Evolutionary conservation across 2,113 vertebrate species (phyloP).

Genomic region (Caranx melampygus): DNA sequence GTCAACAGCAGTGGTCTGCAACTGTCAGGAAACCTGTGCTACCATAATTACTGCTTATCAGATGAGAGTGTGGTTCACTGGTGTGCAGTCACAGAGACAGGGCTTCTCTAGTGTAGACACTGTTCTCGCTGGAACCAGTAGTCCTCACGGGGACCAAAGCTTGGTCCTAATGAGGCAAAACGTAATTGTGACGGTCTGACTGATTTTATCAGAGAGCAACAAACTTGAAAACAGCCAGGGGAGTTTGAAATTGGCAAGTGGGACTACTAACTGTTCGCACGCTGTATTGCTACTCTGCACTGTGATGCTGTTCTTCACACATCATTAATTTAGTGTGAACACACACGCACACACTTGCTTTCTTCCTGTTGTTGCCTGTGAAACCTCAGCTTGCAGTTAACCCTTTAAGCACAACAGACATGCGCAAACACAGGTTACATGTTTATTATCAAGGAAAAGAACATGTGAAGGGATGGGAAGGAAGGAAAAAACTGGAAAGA

Average conservation of each 20-base stretch:
- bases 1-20: not conserved
- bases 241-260: too few relatives aligned
- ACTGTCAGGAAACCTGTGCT: not conserved
- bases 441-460: slow-evolving; percentile 4
- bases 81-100: too few relatives aligned
- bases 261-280: too few relatives aligned
- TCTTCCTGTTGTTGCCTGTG: slow-evolving; percentile 27
- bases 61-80: not conserved
- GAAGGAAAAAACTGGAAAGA: not conserved
- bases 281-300: slow-evolving; percentile 4
- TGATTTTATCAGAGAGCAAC: too few relatives aligned
- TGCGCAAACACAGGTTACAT: not conserved
- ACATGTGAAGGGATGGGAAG: not conserved
- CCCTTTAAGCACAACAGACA: not conserved
- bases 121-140: too few relatives aligned
- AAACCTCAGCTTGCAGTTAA: slow-evolving; percentile 21
- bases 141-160: too few relatives aligned
- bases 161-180: too few relatives aligned
- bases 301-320: slow-evolving; percentile 27
- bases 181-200: too few relatives aligned
- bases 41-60: not conserved
- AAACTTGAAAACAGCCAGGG: too few relatives aligned
- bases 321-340: slow-evolving; percentile 21
- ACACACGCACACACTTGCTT: not conserved
- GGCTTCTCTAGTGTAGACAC: too few relatives aligned